Base-by-base conservation (phyloP, 2,797 vertebrate species). In the Aulostomus chinensis region DNA sequence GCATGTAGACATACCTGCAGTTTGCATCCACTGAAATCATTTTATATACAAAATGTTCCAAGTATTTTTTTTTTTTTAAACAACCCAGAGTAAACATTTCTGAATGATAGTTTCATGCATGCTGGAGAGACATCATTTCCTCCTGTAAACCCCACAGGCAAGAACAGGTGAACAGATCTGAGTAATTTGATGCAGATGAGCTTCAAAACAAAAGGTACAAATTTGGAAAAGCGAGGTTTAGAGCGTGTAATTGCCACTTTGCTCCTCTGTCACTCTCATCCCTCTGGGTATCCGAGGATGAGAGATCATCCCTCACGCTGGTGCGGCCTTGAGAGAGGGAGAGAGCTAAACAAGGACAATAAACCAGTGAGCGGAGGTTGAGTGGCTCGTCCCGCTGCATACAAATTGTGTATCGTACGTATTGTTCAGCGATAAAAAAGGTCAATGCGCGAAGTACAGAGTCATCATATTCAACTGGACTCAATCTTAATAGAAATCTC, bases 401-500 rank as follows among this genome's bases (percentile, higher is more conserved):
- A 68, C 66, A 64, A 68, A 76, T 67, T 68, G 66, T 73, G 46
- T 15, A 11, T 15, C 6, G 62, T 66, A 48, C 54, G 39, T 18
- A 29, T 57, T 22, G 48, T 47, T 49, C 9, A 18, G 7, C 45
- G 29, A 39, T 49, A 33, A 11, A 2, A 61, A 37, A 37, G 40
- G 33, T 57, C 40, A 3, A 31, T n/a, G 29, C 66, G 31, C 16
- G 35, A 36, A 11, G 11, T 11, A 20, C 21, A 12, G 12, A 25
- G 41, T 10, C 46, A n/a, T 54, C 35, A 12, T 46, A 53, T 47
- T 43, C 13, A 69, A 50, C 38, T 20, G 37, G 29, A 47, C 46
- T 80, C 16, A 35, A 51, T 69, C 71, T 74, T 43, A 48, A 48
- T 64, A 30, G 52, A 66, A 66, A 68, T 78, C 60, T 67, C 46